Base-by-base conservation (phyloP, 2,797 vertebrate genomes). In the Spondyliosoma cantharus region DNA sequence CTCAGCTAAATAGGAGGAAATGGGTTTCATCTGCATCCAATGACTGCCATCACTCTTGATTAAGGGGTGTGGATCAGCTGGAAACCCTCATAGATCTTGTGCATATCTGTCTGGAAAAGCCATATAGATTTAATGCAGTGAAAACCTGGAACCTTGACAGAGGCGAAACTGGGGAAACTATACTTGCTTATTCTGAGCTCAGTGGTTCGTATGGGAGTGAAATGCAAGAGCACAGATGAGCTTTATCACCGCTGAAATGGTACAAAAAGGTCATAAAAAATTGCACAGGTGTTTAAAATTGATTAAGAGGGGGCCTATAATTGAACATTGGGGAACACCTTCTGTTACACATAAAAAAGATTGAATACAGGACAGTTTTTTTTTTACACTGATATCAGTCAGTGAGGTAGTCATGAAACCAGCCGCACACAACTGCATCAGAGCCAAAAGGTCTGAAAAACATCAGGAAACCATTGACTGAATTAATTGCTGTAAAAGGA, bases 21-120 rank as follows among this genome's bases (percentile, higher is more conserved):
- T 89, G 61, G 82, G 77, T 89, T 87, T 93, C 91, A 93, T 93
- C 84, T 95, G 93, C 78, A 89, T 65, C 86, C 90, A 92, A 86
- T 93, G 88, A 92, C 77, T 76, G 82, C 78, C 86, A 85, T 92
- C 83, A 82, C 50, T 85, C 83, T 89, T 93, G 89, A 93, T 93
- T 91, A 88, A 88, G 74, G 72, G 78, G 72, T 71, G 89, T 88
- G 86, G 76, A 81, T 87, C 71, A 82, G 81, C 81, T 90, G 78
- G 80, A 91, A 90, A 90, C 61, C 66, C 27, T 78, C 24, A 49
- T n/a, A 58, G 43, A 82, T 73, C 73, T 46, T 72, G 29, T 54
- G 15, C 76, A 43, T 73, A 61, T 59, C 58, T 71, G 68, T 85
- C 67, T 81, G 58, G 25, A 37, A 75, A 82, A 60, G 62, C 59